Conservation (phyloP, 2,888 invertebrate species). For the Eilema griseolum region DNA sequence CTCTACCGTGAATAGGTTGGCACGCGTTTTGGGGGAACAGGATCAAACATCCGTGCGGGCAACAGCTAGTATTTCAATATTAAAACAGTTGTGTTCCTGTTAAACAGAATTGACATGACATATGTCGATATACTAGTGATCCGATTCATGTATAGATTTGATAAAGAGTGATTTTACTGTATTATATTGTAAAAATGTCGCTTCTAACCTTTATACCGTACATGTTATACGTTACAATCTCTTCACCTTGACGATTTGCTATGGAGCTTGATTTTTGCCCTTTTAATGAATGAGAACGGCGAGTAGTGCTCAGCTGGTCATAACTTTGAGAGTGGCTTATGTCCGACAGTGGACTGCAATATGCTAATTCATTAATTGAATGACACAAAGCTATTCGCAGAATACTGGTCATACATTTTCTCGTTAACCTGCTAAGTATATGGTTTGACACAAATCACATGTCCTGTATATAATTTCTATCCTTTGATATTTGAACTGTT, state of each 20-base stretch:
- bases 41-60: no score
- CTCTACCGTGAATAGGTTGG: no score
- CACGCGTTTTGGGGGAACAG: no score
- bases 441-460: not conserved
- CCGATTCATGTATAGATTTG: not conserved
- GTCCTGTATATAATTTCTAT: not conserved
- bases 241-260: no score
- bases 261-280: no score
- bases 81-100: not conserved
- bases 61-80: no score
- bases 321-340: not conserved
- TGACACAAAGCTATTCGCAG: not conserved
- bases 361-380: not conserved
- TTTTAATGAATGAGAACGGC: no score
- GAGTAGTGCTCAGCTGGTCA: no score
- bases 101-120: not conserved
- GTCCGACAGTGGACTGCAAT: not conserved
- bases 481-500: not conserved
- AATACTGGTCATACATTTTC: not conserved
- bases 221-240: no score
- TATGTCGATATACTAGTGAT: not conserved
- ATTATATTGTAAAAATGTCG: no score
- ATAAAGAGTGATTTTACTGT: no score
- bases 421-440: not conserved
- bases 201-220: no score